Conservation (phyloP, 2,113 vertebrate genomes). For the Otis tarda region DNA sequence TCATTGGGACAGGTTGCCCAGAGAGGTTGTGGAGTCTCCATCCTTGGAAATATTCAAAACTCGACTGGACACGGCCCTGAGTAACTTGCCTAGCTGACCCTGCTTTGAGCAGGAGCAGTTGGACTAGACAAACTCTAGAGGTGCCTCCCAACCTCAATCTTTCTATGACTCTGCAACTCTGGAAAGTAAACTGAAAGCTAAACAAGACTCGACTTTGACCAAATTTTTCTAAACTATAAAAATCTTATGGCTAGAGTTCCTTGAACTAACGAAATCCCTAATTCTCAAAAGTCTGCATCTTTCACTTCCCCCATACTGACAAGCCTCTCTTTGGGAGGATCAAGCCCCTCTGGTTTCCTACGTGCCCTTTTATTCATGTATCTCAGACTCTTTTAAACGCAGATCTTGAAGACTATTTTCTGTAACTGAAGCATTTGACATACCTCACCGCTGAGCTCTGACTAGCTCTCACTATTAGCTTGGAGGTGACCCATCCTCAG, state of each 20-base stretch:
- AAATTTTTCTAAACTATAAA: not conserved
- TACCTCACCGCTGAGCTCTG: not conserved
- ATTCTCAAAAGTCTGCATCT: not conserved
- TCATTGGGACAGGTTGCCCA: not conserved
- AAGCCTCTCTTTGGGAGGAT: not conserved
- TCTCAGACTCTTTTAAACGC: not conserved
- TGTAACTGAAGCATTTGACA: not conserved
- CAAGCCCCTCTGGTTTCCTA: not conserved
- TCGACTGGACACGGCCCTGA: not conserved
- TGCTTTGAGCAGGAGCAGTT: not conserved
- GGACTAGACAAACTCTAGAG: not conserved
- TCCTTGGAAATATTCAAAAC: not conserved
- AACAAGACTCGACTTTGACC: not conserved
- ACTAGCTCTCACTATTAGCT: not conserved
- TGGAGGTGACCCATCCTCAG: not conserved
- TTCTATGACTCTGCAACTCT: not conserved
- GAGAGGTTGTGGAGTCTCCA: not conserved
- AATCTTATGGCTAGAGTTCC: not conserved
- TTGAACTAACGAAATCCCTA: not conserved
- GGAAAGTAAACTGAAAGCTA: not conserved
- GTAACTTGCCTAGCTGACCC: not conserved
- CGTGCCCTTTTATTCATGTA: not conserved
- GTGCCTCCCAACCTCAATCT: not conserved
- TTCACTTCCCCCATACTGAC: not conserved
- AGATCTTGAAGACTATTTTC: not conserved